phyloP scores from a whole-genome alignment of 2,888 invertebrate species.

The Malachius bipustulatus region DNA sequence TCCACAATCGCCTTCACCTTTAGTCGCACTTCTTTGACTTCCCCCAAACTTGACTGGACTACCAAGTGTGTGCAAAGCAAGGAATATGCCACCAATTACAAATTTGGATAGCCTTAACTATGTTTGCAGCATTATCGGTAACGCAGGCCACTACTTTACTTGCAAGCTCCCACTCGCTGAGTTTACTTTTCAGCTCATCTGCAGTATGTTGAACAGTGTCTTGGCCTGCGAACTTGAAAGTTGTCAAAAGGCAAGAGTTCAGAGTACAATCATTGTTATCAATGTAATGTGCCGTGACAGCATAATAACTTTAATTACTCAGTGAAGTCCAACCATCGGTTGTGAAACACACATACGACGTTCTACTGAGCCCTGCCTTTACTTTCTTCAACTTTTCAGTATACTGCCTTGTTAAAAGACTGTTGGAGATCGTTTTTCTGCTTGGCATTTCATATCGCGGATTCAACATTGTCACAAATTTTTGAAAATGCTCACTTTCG shows the following conservation, averaged over 20 bases:
- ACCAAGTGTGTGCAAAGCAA: slow-evolving; percentile 9
- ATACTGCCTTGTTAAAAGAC: background rate
- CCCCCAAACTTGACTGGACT: slow-evolving; percentile 5
- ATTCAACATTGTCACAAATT: background rate
- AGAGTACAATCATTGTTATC: background rate
- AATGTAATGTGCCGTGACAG: slow-evolving; percentile 5
- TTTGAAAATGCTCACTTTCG: slow-evolving; percentile 5
- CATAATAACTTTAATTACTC: slow-evolving; percentile 6
- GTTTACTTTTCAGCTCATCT: background rate
- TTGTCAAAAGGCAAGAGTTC: slow-evolving; percentile 2
- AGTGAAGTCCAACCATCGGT: slow-evolving; percentile 10
- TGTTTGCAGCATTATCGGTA: slow-evolving; percentile 9
- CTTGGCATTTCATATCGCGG: slow-evolving; percentile 2
- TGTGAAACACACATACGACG: slow-evolving; percentile 2
- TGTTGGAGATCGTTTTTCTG: slow-evolving; percentile 4
- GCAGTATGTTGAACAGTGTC: slow-evolving; percentile 2
- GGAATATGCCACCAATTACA: slow-evolving; percentile 4
- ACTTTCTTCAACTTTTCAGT: background rate
- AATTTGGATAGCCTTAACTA: slow-evolving; percentile 6
- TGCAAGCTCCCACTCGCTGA: background rate
- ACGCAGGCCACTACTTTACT: slow-evolving; percentile 1
- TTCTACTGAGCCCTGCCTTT: background rate
- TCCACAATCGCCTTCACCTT: slow-evolving; percentile 5
- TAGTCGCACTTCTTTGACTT: background rate
- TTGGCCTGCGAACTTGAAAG: background rate